Evolutionary conservation across 1,140 invertebrate species (phyloP), one percentile per base, ranked within the genome.

Genomic region (Drosophila oshimai): DNA sequence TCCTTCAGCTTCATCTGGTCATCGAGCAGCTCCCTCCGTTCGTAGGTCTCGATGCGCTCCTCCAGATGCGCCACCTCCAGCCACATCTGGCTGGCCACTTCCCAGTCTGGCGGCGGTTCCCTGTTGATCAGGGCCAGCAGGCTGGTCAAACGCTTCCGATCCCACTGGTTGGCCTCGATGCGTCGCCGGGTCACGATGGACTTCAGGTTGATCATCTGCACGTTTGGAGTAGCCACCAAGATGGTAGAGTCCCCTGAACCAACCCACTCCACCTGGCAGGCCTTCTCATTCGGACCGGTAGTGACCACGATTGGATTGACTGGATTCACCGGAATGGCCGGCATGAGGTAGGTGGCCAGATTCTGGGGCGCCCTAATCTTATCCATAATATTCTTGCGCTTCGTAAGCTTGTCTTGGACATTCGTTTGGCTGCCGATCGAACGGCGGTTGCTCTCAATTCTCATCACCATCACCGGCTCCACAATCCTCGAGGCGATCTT

Each of bases 91-190:
- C n/a, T 12, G 9, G 68, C 65, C 4, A 2, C 3, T 0, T 26
- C 6, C 65, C 68, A 70, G n/a, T 13, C 6, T 1, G 68, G 68
- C 18, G 68, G 68, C 4, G 53, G 44, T 15, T 71, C 15, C 1
- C 6, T 2, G 15, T 71, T 70, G 1, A 71, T 58, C 5, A 10
- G 6, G 0, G 20, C 3, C 2, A 31, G 2, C 18, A 71, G 2
- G 0, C 9, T 6, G 0, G 9, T 4, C 9, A 71, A 4, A 0
- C 50, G 44, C 0, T 36, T 6, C 0, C 37, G 7, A n/a, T 71
- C 44, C 18, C 20, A 36, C 0, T 6, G 13, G 0, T 37, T 36
- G n/a, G 65, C 39, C 10, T 71, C 44, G 0, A 12, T 3, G 0
- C 41, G 49, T 0, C 65, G 26, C 9, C 18, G 13, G 0, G n/a